Evolutionary conservation across 2,113 vertebrate species (phyloP).

Genomic region (Gallinago media): DNA sequence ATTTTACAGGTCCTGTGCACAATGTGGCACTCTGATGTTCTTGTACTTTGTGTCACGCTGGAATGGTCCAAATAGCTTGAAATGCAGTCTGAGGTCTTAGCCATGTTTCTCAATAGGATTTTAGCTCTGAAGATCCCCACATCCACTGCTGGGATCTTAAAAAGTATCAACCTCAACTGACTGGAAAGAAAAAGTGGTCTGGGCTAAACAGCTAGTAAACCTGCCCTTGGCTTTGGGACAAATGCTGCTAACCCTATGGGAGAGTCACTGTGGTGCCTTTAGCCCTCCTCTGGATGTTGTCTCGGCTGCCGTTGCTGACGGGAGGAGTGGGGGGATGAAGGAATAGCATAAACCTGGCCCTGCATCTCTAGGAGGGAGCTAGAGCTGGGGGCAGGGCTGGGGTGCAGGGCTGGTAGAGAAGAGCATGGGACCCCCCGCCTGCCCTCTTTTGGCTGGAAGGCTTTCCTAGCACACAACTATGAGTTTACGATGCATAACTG

Average conservation of each 20-base stretch:
- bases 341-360: neutral
- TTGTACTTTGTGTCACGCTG: neutral
- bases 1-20: neutral
- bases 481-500: fast-evolving
- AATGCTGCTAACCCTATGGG: neutral
- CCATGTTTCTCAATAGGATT: neutral
- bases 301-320: neutral
- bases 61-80: neutral
- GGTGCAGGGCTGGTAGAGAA: neutral
- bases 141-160: neutral
- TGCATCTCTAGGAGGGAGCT: neutral
- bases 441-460: neutral
- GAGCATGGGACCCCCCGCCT: fast-evolving
- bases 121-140: neutral
- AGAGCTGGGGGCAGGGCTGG: fast-evolving
- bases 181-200: neutral
- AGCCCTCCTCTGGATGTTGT: neutral
- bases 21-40: neutral
- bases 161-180: neutral
- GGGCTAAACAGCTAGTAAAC: neutral
- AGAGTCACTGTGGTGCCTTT: neutral
- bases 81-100: neutral
- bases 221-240: neutral
- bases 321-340: neutral
- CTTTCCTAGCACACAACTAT: neutral